Conservation (phyloP, 2,797 vertebrate genomes). For the Alca torda region DNA sequence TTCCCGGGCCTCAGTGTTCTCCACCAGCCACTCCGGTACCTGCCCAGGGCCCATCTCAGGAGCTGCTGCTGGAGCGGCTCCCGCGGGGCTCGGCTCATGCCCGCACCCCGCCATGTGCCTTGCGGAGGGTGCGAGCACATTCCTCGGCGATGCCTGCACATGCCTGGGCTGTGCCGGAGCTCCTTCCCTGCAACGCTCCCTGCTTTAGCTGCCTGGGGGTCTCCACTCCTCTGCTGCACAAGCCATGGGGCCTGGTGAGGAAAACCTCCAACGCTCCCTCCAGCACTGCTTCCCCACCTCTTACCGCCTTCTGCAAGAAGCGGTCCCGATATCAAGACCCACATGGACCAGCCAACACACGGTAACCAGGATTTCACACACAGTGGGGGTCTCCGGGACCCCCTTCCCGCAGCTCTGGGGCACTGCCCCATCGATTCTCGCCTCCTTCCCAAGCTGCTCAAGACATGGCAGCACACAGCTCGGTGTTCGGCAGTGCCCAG, state of each 20-base stretch:
- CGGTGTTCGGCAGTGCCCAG: neutral
- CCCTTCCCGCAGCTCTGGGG: neutral
- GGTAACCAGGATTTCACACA: neutral
- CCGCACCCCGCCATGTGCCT: neutral
- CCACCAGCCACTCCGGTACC: neutral
- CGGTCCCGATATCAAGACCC: neutral
- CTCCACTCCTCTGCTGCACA: neutral
- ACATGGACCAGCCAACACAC: rapidly evolving
- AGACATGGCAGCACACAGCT: no score
- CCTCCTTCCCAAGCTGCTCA: neutral
- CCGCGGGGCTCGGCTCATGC: neutral
- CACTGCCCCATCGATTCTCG: neutral
- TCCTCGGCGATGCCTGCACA: constrained; percentile 15
- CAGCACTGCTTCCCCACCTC: rapidly evolving
- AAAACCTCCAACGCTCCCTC: neutral
- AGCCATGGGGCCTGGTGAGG: neutral
- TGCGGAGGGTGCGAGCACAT: neutral
- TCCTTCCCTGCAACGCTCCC: neutral
- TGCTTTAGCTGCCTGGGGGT: neutral
- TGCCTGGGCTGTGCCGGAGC: neutral
- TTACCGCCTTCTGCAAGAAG: neutral
- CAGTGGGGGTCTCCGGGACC: neutral
- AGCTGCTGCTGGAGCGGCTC: neutral
- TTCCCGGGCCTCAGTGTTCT: neutral
- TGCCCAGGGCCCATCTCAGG: neutral